Base-by-base conservation (phyloP, 2,888 invertebrate species). In the Leptopterna dolabrata region DNA sequence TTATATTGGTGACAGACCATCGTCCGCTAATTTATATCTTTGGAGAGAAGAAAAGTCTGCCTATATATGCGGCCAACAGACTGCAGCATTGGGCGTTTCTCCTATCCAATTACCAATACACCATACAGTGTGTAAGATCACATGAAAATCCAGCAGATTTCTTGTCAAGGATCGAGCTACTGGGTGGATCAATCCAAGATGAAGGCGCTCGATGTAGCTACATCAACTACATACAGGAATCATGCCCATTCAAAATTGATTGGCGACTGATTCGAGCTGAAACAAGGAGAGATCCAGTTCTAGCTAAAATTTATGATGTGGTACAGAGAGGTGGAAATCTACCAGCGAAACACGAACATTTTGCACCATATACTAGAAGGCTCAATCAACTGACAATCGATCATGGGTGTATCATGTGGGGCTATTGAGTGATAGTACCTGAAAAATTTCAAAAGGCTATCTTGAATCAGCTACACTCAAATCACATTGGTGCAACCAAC, bases 241-340 rank as follows among this genome's bases (percentile, higher is more conserved):
- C 80, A 14, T 82, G 47, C 27, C 81, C 71, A 3, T 92, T 90
- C 78, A 89, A 89, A 6, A 90, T 91, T 71, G 93, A 94, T 91
- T 89, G 89, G 86, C 87, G 88, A 80, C 73, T 63, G n/a, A 86
- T 76, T 27, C 29, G 55, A 3, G 45, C 81, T 14, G 86, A 83
- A 36, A 78, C 86, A 51, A 90, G 76, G 55, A 86, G 0, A 1
- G 88, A 88, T 43, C 78, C 80, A 36, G 19, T 85, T 9, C 30
- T 85, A n/a, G 36, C 84, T 51, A 36, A 76, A 45, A 51, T 85
- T 30, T 30, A 30, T 30, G 24, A 36, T 19, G 36, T 41, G n/a
- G 27, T 36, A 41, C 30, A 14, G 14, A 16, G 51, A 16, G 27
- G 19, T 24, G 51, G 43, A 36, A 11, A 11, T 29, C 9, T 51